Evolutionary conservation across 2,797 vertebrate genomes (phyloP).

Genomic region (Atherinosoma microstoma): DNA sequence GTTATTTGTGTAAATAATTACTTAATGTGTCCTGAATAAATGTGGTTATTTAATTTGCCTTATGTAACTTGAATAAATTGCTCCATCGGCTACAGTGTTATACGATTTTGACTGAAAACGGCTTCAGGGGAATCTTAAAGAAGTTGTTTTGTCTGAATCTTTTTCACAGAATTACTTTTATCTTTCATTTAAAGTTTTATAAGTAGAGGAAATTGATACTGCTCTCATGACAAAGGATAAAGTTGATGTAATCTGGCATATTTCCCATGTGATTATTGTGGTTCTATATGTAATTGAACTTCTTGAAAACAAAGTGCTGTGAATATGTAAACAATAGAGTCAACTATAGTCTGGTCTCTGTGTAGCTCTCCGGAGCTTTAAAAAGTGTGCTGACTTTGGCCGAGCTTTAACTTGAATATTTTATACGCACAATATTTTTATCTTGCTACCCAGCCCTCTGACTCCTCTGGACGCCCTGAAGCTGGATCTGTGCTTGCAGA

Average conservation of each 20-base stretch:
- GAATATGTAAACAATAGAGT: not conserved
- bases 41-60: not conserved
- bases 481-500: not conserved
- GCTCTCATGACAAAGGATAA: too few species aligned
- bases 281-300: too few species aligned
- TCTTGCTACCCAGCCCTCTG: not conserved
- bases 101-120: too few species aligned
- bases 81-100: not conserved
- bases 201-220: too few species aligned
- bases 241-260: not conserved
- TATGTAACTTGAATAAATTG: not conserved
- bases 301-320: too few species aligned
- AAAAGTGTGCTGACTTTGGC: not conserved
- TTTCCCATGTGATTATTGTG: not conserved
- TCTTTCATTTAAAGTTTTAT: too few species aligned
- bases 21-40: too few species aligned
- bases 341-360: not conserved
- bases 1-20: too few species aligned
- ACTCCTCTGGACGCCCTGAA: slow-evolving; percentile 19
- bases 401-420: not conserved
- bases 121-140: not conserved
- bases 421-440: slow-evolving; percentile 9
- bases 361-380: not conserved
- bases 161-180: not conserved
- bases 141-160: not conserved